A percentile compares a stretch with the other conserved stretches of the same genome.
Evolutionary conservation across 2,113 vertebrate species (phyloP).

Genomic region (Caretta caretta): DNA sequence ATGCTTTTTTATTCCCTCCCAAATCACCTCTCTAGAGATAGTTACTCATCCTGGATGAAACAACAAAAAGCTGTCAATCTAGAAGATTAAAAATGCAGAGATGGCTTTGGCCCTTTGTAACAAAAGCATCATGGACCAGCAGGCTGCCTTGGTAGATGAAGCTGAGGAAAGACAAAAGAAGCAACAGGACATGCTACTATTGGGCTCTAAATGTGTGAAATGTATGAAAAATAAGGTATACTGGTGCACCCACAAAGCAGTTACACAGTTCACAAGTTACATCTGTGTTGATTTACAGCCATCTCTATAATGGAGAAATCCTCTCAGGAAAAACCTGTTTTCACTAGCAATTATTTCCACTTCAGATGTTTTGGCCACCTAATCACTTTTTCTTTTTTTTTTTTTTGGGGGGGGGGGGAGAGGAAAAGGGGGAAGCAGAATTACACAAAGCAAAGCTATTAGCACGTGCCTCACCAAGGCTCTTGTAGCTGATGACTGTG

Average conservation of each 20-base stretch:
- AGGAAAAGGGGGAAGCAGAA: background rate
- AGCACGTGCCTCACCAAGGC: background rate
- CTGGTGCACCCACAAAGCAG: background rate
- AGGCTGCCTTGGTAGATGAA: background rate
- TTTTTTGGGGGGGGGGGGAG: background rate
- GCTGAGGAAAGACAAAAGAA: conserved; percentile 29
- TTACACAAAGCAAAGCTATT: background rate
- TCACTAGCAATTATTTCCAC: background rate
- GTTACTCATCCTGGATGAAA: background rate
- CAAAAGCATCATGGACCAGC: conserved; percentile 5
- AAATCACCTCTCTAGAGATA: background rate
- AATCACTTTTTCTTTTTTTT: background rate
- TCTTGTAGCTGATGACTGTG: background rate
- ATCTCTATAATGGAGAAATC: background rate
- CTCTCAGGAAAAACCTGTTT: background rate
- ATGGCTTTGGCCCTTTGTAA: background rate
- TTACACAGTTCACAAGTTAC: background rate
- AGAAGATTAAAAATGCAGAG: background rate
- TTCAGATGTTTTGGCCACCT: rapidly evolving
- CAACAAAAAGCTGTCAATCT: background rate
- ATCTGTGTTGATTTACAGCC: rapidly evolving
- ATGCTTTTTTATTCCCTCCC: background rate
- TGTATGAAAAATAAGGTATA: background rate
- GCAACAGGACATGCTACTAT: background rate
- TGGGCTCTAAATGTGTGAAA: background rate